phyloP scores from a whole-genome alignment of 37 sponge, comb jelly and placozoan species.

The Oopsacas minuta region DNA sequence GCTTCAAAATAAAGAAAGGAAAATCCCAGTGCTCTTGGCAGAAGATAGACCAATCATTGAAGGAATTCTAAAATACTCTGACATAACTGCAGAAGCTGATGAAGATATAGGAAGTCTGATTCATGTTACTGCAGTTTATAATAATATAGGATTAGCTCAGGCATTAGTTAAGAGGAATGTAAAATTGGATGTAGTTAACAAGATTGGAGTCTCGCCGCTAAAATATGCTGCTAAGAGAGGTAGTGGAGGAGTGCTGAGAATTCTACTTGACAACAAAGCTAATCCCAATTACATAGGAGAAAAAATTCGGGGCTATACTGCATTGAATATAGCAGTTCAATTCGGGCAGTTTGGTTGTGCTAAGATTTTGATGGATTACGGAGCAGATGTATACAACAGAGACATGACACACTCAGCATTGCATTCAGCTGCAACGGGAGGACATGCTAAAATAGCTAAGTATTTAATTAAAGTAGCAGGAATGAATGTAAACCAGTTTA shows the following conservation, averaged over 20 bases:
- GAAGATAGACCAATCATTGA: not conserved
- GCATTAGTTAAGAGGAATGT: not conserved
- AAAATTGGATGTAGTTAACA: not conserved
- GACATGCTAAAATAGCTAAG: not conserved
- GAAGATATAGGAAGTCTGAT: not conserved
- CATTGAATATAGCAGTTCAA: not conserved
- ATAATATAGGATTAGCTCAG: not conserved
- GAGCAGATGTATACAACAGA: not conserved
- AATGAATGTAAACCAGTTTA: not conserved
- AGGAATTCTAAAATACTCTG: not conserved
- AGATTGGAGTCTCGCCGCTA: not conserved
- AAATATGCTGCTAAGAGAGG: not conserved
- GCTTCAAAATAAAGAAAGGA: not conserved
- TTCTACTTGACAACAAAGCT: not conserved
- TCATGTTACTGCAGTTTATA: not conserved
- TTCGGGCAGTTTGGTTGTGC: not conserved
- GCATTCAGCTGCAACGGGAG: not conserved
- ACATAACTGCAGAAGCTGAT: not conserved
- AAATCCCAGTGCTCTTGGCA: not conserved
- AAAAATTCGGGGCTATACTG: not conserved
- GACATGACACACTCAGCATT: not conserved
- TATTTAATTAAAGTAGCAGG: not conserved
- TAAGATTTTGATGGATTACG: not conserved
- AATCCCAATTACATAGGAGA: not conserved
- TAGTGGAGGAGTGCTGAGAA: not conserved